Conservation (phyloP, 2,797 vertebrate species). For the Setipinna tenuifilis region DNA sequence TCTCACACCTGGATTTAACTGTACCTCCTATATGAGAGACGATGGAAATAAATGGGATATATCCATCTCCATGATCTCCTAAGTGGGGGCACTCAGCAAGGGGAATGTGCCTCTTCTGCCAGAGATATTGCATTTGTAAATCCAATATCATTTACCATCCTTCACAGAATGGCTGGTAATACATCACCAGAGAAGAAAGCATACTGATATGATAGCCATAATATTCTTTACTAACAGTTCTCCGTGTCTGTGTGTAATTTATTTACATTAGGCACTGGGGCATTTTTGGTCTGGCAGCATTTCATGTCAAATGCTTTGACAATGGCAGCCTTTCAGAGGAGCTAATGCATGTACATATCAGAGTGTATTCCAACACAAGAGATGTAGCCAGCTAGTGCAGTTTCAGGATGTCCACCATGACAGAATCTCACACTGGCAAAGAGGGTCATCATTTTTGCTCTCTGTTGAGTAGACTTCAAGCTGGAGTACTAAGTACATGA, state of each 20-base stretch:
- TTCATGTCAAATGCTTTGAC: not conserved
- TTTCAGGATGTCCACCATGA: not conserved
- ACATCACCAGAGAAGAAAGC: not conserved
- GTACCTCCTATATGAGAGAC: not conserved
- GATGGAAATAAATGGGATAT: not conserved
- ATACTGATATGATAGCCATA: not conserved
- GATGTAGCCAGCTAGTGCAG: not conserved
- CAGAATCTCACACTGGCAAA: not conserved
- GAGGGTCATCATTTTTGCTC: not conserved
- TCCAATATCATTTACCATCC: not conserved
- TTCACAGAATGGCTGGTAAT: not conserved
- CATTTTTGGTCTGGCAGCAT: not conserved
- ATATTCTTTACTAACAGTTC: not conserved
- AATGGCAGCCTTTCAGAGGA: not conserved
- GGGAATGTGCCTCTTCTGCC: not conserved
- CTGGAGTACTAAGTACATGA: not conserved
- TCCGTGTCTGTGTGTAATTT: not conserved
- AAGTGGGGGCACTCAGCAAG: not conserved
- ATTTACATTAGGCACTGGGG: not conserved
- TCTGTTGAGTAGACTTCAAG: not conserved
- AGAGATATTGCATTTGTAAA: constrained; percentile 18
- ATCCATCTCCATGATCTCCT: not conserved
- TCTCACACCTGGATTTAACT: not conserved
- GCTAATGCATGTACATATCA: constrained; percentile 12
- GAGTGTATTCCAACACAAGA: not conserved